A percentile compares a stretch with the other conserved stretches of the same genome.
phyloP scores from a whole-genome alignment of 2,888 invertebrate species.

The Cantharis rustica region DNA sequence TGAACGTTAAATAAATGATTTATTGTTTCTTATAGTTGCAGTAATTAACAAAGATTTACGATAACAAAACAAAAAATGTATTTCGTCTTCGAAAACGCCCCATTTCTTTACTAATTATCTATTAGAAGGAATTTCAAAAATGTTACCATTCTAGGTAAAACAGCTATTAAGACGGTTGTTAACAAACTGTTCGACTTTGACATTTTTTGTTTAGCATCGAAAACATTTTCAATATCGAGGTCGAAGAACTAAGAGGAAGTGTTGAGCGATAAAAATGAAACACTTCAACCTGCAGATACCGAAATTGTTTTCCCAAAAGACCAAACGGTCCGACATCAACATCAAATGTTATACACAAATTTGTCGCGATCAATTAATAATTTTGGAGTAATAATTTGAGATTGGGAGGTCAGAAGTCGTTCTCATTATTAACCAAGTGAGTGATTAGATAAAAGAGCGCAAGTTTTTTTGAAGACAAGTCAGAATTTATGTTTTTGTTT shows the following conservation, averaged over 20 bases:
- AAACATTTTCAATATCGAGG: not conserved
- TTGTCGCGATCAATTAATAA: constrained; percentile 33
- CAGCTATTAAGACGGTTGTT: constrained; percentile 36
- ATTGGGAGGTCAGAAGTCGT: constrained; percentile 22
- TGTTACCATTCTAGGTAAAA: constrained; percentile 35
- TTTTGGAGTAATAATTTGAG: constrained; percentile 28
- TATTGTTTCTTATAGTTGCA: constrained; percentile 25
- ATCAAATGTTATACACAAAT: constrained; percentile 25
- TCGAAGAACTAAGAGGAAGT: not conserved
- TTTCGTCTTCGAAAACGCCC: constrained; percentile 20
- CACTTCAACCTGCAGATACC: not conserved
- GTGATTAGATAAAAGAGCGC: not conserved
- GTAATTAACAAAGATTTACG: constrained; percentile 31
- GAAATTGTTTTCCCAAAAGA: not conserved
- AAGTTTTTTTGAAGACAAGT: not conserved
- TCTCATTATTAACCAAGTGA: not conserved
- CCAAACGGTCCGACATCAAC: not conserved
- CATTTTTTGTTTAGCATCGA: constrained; percentile 21
- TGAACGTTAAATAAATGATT: constrained; percentile 33
- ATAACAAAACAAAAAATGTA: constrained; percentile 12
- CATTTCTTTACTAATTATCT: constrained; percentile 33
- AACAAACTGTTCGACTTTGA: constrained; percentile 36
- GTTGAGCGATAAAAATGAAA: not conserved
- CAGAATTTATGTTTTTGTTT: not conserved
- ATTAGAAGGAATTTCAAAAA: constrained; percentile 32